Evolutionary conservation across 2,797 vertebrate species (phyloP).

Genomic region (Alectoris magna): DNA sequence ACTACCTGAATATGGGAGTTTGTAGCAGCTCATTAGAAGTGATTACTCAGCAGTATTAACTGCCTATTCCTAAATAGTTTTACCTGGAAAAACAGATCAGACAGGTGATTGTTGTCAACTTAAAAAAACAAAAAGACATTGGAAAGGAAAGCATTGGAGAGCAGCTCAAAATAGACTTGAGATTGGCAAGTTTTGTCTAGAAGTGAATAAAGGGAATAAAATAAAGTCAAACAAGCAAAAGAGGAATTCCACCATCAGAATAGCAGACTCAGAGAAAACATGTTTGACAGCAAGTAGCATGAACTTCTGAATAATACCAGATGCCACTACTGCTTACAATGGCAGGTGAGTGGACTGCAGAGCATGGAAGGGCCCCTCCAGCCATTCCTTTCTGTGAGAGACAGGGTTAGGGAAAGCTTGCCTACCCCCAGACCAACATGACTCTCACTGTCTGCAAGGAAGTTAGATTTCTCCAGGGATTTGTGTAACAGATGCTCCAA

Average conservation of each 20-base stretch:
- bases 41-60: not conserved
- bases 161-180: not conserved
- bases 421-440: accelerated
- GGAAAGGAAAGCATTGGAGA: not conserved
- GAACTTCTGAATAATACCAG: not conserved
- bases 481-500: not conserved
- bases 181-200: not conserved
- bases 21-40: not conserved
- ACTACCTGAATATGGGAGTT: no score
- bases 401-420: not conserved
- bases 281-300: accelerated
- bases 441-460: not conserved
- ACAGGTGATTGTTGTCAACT: not conserved
- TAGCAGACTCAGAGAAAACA: accelerated
- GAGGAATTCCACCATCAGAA: not conserved
- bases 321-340: not conserved
- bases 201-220: accelerated
- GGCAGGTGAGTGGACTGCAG: not conserved
- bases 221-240: not conserved
- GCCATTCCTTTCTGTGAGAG: not conserved
- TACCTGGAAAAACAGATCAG: not conserved
- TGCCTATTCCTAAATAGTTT: not conserved
- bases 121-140: not conserved
- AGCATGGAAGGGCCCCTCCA: not conserved
- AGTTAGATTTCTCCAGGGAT: not conserved